Evolutionary conservation across 1,140 invertebrate species (phyloP).

Genomic region (Atopsyche davidsoni): DNA sequence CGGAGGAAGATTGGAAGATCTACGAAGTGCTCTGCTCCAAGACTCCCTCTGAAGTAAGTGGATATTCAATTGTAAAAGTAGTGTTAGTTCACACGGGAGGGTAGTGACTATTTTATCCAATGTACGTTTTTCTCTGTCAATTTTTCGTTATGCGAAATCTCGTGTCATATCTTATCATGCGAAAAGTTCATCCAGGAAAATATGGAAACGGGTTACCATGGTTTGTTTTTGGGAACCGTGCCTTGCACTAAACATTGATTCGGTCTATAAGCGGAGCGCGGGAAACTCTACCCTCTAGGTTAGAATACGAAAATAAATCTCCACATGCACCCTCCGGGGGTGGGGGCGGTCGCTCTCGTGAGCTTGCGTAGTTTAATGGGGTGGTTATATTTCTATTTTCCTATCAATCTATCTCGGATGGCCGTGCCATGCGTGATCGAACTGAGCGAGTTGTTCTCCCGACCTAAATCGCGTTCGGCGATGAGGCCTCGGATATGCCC

Average conservation of each 20-base stretch:
- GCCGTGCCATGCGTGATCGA: slow-evolving; percentile 21
- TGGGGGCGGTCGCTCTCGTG: neutral
- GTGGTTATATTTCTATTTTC: neutral
- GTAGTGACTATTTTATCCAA: too few relatives aligned
- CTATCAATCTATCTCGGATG: neutral
- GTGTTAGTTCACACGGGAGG: too few relatives aligned
- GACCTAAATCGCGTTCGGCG: slow-evolving; percentile 16
- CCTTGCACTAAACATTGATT: slow-evolving; percentile 30
- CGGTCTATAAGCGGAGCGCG: slow-evolving; percentile 6
- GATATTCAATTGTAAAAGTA: too few relatives aligned
- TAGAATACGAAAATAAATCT: neutral
- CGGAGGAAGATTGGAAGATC: slow-evolving; percentile 59
- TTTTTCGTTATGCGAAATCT: neutral
- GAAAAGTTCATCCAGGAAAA: neutral
- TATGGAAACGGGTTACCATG: slow-evolving; percentile 19
- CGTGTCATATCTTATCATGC: neutral
- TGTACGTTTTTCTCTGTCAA: neutral
- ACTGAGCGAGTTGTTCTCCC: slow-evolving; percentile 4
- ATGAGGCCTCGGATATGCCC: too few relatives aligned
- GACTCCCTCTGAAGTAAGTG: slow-evolving; percentile 41
- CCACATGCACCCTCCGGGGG: neutral
- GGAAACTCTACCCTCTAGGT: slow-evolving; percentile 22
- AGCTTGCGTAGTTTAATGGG: neutral
- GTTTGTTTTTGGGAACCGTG: slow-evolving; percentile 17
- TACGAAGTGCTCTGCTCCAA: slow-evolving; percentile 56